A percentile compares a stretch with the other conserved stretches of the same genome.
These are phyloP conservation scores for Mirounga angustirostris DNA, from an alignment of 2,113 vertebrate genomes.

Conservation along the genomic window DNA sequence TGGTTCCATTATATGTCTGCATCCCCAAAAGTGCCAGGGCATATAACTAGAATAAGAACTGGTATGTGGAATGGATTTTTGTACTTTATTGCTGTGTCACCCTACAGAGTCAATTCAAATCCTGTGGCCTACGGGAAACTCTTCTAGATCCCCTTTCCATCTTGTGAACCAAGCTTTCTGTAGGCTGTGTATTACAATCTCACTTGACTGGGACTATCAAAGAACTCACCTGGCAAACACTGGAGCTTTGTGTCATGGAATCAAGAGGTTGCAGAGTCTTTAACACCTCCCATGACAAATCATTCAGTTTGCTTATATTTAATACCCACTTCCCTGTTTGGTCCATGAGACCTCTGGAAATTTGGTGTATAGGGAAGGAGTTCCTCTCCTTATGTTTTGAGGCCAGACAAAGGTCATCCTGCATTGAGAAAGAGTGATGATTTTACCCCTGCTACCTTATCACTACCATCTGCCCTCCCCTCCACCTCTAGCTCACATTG, in stretches of 20 bases:
- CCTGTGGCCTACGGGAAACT: neutral
- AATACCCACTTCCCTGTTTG: neutral
- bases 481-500: neutral
- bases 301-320: neutral
- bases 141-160: neutral
- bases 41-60: neutral
- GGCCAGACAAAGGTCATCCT: neutral
- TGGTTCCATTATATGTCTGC: neutral
- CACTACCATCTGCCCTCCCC: neutral
- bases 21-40: neutral
- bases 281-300: neutral
- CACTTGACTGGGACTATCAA: neutral
- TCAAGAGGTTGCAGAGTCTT: neutral
- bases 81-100: neutral
- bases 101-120: neutral
- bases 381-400: neutral
- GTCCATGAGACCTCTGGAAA: neutral
- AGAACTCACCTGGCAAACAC: neutral
- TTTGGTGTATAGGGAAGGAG: neutral
- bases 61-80: neutral
- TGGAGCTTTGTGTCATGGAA: neutral
- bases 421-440: neutral
- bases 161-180: neutral
- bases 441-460: neutral
- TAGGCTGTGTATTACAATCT: neutral